Evolutionary conservation across 2,797 vertebrate species (phyloP).

Genomic region (Stomatorhinus walkeri): DNA sequence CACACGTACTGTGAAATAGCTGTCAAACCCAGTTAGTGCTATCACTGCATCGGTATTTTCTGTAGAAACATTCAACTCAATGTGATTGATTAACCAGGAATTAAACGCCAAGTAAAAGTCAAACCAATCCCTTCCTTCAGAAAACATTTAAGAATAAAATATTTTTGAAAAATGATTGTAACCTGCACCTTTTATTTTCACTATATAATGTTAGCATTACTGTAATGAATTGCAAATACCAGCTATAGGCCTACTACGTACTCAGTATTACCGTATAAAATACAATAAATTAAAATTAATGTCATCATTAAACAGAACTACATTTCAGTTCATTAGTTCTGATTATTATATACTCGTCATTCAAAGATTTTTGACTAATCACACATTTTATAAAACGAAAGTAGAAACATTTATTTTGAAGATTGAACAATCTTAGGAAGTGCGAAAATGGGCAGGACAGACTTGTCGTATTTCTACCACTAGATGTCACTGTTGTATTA

Average conservation of each 20-base stretch:
- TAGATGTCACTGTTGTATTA: conserved; percentile 14
- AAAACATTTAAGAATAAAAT: not conserved
- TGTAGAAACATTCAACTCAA: not conserved
- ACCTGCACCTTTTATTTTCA: not conserved
- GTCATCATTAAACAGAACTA: not conserved
- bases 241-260: not conserved
- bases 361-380: not conserved
- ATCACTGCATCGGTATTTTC: not conserved
- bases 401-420: not conserved
- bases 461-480: not conserved
- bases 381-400: not conserved
- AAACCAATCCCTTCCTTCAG: not conserved
- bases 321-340: not conserved
- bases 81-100: not conserved
- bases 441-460: not conserved
- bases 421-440: not conserved
- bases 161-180: not conserved
- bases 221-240: not conserved
- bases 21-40: not conserved
- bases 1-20: not conserved
- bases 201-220: not conserved
- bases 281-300: not conserved
- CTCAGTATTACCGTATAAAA: not conserved
- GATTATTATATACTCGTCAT: not conserved
- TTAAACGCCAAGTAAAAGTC: not conserved